Percentiles rank a stretch among this genome's conserved stretches.
Evolutionary conservation across 2,113 vertebrate genomes (phyloP).

Genomic region (Barbus barbus): DNA sequence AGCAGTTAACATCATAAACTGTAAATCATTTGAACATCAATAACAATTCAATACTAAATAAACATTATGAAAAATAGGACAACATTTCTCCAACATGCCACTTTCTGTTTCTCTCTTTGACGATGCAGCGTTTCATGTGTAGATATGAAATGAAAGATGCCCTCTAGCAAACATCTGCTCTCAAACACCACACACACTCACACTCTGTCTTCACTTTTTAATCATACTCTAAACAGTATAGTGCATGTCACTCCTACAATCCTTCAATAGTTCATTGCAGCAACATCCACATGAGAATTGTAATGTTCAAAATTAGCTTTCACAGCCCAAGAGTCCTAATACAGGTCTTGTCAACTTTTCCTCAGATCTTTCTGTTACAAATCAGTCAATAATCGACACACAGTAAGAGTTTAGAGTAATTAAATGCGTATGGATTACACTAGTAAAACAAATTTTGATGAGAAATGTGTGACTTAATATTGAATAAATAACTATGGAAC

Average conservation of each 20-base stretch:
- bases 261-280: not conserved
- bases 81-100: slow-evolving; percentile 59
- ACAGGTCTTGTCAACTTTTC: too few relatives aligned
- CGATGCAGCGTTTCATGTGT: slow-evolving; percentile 61
- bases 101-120: slow-evolving; percentile 69
- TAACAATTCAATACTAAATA: not conserved
- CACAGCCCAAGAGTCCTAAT: too few relatives aligned
- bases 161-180: slow-evolving; percentile 77
- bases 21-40: not conserved
- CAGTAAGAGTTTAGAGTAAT: too few relatives aligned
- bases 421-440: too few relatives aligned
- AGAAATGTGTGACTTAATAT: too few relatives aligned
- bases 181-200: slow-evolving; percentile 70
- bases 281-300: not conserved
- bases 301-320: too few relatives aligned
- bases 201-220: slow-evolving; percentile 57
- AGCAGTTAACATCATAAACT: not conserved
- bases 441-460: too few relatives aligned
- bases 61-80: slow-evolving; percentile 33
- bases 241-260: not conserved
- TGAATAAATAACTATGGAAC: too few relatives aligned
- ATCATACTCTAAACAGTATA: not conserved
- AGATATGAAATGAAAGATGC: slow-evolving; percentile 67
- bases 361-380: too few relatives aligned
- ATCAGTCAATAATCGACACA: too few relatives aligned